Base-by-base conservation (phyloP, 2,113 vertebrate genomes). In the Bubo scandiacus region DNA sequence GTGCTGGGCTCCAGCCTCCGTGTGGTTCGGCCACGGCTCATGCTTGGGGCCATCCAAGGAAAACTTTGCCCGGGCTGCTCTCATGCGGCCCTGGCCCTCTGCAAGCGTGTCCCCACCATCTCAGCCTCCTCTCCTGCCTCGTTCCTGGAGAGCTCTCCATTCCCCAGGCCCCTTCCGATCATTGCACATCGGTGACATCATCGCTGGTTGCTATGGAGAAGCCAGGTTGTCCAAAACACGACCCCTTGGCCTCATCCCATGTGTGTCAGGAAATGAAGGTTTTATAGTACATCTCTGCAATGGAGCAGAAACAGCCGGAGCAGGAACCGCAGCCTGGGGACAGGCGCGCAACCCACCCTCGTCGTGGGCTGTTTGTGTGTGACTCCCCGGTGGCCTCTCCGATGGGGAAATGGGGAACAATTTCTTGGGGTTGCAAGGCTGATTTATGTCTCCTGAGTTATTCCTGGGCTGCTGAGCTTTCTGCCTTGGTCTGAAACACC, bases 201-300 rank as follows among this genome's bases (percentile, higher is more conserved):
- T 3, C 5, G 30, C 79, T 20, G 3, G 94, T 95, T 86, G 93
- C 95, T 92, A 75, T 89, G 95, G 94, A 22, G 40, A 96, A 81
- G 40, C 57, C 78, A 58, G 86, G 94, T 85, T 93, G 90, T 90
- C 92, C 92, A 90, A 97, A 96, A 96, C 96, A 96, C 61, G 82
- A 95, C 94, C 97, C 94, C 38, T 68, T 57, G 94, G 93, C 88
- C 94, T 43, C 88, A 11, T 93, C 93, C 94, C 95, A 6, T 17
- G 77, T 6, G 86, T 61, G 87, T 81, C 83, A 88, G 94, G 94
- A 93, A 95, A 78, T 66, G 88, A 78, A 80, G 73, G 89, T 13
- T 97, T 96, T 91, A 71, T 11, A 1, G 92, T 9, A 8, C 72
- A 47, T 79, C 71, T 23, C 88, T 43, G 81, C 63, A 5, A 1